Percentiles rank a stretch among this genome's conserved stretches.
phyloP scores from a whole-genome alignment of 2,113 vertebrate genomes.

The Sterrhoptilus dennistouni region DNA sequence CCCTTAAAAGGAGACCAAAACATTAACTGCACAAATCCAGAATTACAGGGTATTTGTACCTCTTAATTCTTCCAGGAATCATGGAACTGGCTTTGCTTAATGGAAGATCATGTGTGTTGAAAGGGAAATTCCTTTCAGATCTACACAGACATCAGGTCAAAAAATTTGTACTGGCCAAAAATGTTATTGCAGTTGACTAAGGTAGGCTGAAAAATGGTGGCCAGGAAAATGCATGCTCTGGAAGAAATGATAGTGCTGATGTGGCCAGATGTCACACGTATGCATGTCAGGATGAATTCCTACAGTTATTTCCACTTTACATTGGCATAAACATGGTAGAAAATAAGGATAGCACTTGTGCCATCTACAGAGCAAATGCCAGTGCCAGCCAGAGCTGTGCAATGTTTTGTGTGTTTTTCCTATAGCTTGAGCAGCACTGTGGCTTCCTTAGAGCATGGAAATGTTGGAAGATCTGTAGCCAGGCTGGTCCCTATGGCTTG shows the following conservation, averaged over 20 bases:
- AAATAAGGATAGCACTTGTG: background rate
- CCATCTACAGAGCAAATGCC: background rate
- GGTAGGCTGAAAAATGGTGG: background rate
- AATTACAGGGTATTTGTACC: background rate
- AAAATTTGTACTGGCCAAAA: background rate
- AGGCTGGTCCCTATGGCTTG: background rate
- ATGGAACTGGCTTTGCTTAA: slow-evolving; percentile 10
- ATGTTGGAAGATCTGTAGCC: background rate
- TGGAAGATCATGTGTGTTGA: background rate
- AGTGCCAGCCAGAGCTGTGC: background rate
- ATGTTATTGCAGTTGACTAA: background rate
- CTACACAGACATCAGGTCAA: background rate
- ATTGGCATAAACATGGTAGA: background rate
- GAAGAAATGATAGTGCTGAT: background rate
- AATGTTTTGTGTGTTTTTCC: background rate
- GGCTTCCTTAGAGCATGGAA: background rate
- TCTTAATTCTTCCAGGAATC: slow-evolving; percentile 17
- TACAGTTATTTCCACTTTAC: slow-evolving; percentile 2
- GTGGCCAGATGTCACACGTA: background rate
- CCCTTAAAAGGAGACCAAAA: background rate
- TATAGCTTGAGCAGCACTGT: background rate
- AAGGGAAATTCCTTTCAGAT: slow-evolving; percentile 31
- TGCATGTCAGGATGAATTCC: background rate
- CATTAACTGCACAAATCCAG: background rate
- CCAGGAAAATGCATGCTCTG: slow-evolving; percentile 3